Evolutionary conservation across 2,797 vertebrate species (phyloP).

Genomic region (Trachurus trachurus): DNA sequence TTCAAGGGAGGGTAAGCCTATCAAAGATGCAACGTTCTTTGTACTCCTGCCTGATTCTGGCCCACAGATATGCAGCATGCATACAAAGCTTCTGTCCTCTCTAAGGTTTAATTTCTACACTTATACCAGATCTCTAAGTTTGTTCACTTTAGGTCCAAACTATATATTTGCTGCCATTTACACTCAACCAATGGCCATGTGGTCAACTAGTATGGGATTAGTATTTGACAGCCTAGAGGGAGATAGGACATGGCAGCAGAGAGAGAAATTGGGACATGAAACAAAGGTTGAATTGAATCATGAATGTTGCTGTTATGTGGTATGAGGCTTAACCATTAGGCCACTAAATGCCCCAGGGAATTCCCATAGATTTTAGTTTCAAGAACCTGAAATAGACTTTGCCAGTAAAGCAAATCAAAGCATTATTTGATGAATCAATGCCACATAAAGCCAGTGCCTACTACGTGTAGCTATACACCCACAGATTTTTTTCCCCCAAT

Average conservation of each 20-base stretch:
- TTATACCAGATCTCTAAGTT: not conserved
- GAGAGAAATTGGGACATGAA: not conserved
- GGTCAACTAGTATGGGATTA: not conserved
- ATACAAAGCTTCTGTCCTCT: conserved; percentile 26
- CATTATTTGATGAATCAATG: not conserved
- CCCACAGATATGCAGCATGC: conserved; percentile 29
- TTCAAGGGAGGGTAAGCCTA: conserved; percentile 34
- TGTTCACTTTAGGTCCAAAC: not conserved
- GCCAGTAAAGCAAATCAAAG: not conserved
- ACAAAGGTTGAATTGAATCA: not conserved
- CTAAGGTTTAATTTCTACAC: not conserved
- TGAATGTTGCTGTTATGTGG: not conserved
- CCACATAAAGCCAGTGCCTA: not conserved
- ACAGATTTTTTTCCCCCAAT: not conserved
- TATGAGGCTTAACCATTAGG: not conserved
- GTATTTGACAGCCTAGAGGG: not conserved
- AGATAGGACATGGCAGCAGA: not conserved
- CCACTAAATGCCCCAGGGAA: not conserved
- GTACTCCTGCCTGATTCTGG: conserved; percentile 30
- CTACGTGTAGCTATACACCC: no score
- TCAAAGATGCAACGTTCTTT: conserved; percentile 46
- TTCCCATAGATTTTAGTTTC: not conserved
- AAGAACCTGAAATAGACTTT: not conserved
- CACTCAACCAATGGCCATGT: not conserved
- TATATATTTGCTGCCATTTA: not conserved